Evolutionary conservation across 2,888 invertebrate genomes (phyloP), one percentile per base, ranked within the genome.

Genomic region (Agrenia bidenticulata): DNA sequence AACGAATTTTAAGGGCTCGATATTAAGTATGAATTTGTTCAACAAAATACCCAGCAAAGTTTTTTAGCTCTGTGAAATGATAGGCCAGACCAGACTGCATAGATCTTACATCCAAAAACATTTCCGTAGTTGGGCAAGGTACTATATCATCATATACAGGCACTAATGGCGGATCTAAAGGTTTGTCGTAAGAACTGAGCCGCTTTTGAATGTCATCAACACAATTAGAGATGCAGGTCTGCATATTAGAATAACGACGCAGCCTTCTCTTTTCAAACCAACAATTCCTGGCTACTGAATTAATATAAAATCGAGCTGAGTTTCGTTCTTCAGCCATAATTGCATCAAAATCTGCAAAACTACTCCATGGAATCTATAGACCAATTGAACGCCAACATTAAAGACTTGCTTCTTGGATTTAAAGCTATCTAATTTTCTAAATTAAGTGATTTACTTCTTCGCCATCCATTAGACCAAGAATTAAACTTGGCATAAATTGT

Each of bases 401-500:
- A 32, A 4, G 32, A 45, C 9, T 15, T 45, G 45, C 15, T 5
- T 19, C 4, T 9, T 45, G 15, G 2, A 45, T 45, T 15, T 17
- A 19, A 17, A n/a, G 19, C 45, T 15, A 17, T 45, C n/a, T 2
- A 58, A 39, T 27, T 78, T 63, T 42, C 51, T 39, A 37, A 55
- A 23, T 24, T 59, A 23, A n/a, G 15, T 41, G 42, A 37, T 59
- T 39, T 23, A 50, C 58, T 19, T 59, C 26, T 50, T 64, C 50
- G 2, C 85, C 85, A 77, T 84, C 84, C 63, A 90, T 82, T 41
- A 90, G 83, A 37, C 83, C 80, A 1, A 84, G 79, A 53, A 92
- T 80, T 72, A 86, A 84, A 63, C 84, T 83, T 5, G 87, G 83
- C 79, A 88, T 85, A 77, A 89, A 92, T 76, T 89, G 88, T 0